Conservation (phyloP, 2,113 vertebrate species). For the Esox niger region DNA sequence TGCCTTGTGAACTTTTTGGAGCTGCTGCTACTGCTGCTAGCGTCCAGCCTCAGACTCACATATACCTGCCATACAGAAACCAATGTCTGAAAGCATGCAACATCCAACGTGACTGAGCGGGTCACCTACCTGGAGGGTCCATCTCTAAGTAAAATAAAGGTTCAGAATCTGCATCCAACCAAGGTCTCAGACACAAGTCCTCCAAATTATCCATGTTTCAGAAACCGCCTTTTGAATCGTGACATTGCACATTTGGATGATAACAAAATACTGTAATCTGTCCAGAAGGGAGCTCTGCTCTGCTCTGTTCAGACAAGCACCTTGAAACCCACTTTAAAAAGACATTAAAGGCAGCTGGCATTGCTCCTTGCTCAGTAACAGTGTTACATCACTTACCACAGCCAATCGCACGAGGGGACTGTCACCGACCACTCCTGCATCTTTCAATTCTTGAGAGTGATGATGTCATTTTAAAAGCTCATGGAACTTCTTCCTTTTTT, state of each 20-base stretch:
- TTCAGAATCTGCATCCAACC: constrained; percentile 74
- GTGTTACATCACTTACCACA: constrained; percentile 96
- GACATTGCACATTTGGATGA: constrained; percentile 71
- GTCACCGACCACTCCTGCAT: constrained; percentile 86
- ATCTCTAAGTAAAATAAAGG: constrained; percentile 85
- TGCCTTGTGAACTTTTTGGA: neutral
- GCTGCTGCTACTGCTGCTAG: neutral
- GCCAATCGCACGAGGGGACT: constrained; percentile 90
- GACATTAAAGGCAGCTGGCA: constrained; percentile 81
- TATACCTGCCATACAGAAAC: neutral
- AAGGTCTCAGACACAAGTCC: constrained; percentile 53
- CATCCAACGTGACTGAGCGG: neutral
- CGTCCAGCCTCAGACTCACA: neutral
- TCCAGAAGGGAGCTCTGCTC: constrained; percentile 61
- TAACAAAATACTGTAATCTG: neutral
- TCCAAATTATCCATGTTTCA: constrained; percentile 77
- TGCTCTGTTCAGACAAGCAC: constrained; percentile 76
- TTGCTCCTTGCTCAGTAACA: constrained; percentile 76
- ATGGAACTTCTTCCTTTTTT: constrained; percentile 8
- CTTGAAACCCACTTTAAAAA: constrained; percentile 83
- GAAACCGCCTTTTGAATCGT: constrained; percentile 56
- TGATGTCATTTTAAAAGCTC: constrained; percentile 71
- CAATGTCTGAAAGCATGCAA: neutral
- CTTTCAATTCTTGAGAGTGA: constrained; percentile 73
- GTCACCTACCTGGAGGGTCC: constrained; percentile 79